Conservation (phyloP, 2,888 invertebrate species). For the Stegana nigrithorax region DNA sequence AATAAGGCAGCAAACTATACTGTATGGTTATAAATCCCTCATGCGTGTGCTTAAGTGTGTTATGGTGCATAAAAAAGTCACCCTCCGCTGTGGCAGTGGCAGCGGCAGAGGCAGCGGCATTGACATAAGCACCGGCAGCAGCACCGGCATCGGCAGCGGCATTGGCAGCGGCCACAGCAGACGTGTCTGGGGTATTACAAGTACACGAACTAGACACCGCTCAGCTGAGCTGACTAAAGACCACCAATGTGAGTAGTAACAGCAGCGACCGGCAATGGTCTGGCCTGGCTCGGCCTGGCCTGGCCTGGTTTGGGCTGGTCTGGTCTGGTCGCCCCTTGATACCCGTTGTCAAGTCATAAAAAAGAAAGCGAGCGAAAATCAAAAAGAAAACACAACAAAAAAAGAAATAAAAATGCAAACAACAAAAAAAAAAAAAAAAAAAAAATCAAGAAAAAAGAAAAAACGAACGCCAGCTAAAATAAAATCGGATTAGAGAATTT, state of each 20-base stretch:
- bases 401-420: background rate
- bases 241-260: too few relatives aligned
- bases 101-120: background rate
- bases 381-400: background rate
- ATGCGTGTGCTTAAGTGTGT: slow-evolving; percentile 15
- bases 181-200: slow-evolving; percentile 10
- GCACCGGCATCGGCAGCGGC: background rate
- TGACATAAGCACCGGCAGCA: background rate
- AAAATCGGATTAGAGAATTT: slow-evolving; percentile 18
- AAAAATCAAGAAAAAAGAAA: background rate
- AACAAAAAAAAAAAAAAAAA: background rate
- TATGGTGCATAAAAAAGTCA: slow-evolving; percentile 12
- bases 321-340: background rate
- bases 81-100: background rate
- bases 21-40: slow-evolving; percentile 6
- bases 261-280: too few relatives aligned
- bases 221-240: slow-evolving; percentile 3
- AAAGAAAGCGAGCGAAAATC: background rate
- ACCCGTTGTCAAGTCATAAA: slow-evolving; percentile 10
- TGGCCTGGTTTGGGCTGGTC: background rate
- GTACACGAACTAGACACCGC: background rate
- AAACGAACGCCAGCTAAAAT: background rate
- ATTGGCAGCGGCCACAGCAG: background rate
- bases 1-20: background rate
- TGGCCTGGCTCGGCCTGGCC: background rate